Conservation (phyloP, 2,797 vertebrate genomes). For the Avahi laniger region DNA sequence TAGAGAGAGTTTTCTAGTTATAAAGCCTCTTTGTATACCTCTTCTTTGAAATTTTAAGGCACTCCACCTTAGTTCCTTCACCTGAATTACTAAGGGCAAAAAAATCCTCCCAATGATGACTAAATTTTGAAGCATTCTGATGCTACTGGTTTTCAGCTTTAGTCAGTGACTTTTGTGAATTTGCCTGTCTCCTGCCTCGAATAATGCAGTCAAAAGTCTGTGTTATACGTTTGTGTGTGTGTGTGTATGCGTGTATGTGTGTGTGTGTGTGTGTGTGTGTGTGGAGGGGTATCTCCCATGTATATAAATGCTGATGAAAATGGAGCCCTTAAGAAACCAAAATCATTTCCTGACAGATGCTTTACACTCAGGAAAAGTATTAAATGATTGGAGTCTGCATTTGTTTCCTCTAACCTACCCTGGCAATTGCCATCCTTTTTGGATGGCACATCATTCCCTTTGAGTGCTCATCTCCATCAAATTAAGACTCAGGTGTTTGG, state of each 20-base stretch:
- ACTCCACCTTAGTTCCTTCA: background rate
- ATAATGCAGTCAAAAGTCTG: background rate
- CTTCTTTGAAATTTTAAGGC: background rate
- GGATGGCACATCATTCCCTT: background rate
- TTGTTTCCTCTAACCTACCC: background rate
- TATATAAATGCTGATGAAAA: background rate
- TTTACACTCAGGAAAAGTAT: conserved; percentile 3
- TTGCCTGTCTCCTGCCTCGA: background rate
- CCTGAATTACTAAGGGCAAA: background rate
- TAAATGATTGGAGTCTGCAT: background rate
- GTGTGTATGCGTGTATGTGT: background rate
- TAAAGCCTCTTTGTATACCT: background rate
- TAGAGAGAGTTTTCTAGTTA: background rate
- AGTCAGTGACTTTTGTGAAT: background rate
- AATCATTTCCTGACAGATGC: background rate
- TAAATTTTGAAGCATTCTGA: background rate
- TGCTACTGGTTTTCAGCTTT: background rate
- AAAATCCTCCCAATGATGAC: background rate
- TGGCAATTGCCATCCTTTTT: background rate
- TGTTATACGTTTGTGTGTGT: background rate
- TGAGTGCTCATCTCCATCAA: background rate
- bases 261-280: background rate
- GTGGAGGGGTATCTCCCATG: background rate
- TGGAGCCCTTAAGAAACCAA: background rate
- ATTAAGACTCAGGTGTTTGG: background rate